phyloP scores from a whole-genome alignment of 1,140 invertebrate genomes.

The Forficula auricularia region DNA sequence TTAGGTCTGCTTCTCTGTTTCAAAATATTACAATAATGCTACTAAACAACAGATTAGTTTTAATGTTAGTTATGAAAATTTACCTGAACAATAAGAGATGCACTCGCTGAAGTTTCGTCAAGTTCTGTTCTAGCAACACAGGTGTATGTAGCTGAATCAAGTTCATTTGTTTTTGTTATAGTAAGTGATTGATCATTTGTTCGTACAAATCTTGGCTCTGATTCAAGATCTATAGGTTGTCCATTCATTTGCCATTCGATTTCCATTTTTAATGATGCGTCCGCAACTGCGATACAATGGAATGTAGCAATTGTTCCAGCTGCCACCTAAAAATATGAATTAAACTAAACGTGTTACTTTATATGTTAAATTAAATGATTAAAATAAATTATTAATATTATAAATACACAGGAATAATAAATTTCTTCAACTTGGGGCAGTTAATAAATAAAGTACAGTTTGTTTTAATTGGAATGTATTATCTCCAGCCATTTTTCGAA shows the following conservation, averaged over 20 bases:
- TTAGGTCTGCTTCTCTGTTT: too few relatives aligned
- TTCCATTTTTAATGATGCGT: conserved; percentile 54
- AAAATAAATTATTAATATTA: too few relatives aligned
- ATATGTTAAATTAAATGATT: too few relatives aligned
- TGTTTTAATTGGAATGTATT: too few relatives aligned
- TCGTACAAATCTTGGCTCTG: conserved; percentile 61
- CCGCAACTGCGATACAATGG: conserved; percentile 77
- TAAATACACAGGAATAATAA: too few relatives aligned
- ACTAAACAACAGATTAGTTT: too few relatives aligned
- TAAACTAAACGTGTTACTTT: too few relatives aligned
- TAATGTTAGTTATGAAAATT: too few relatives aligned
- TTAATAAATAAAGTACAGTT: too few relatives aligned
- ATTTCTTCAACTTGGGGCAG: too few relatives aligned
- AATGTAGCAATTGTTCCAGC: conserved; percentile 81
- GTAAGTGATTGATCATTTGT: conserved; percentile 81
- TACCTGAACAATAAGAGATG: conserved; percentile 84
- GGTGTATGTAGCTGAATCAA: conserved; percentile 89
- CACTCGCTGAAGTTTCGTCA: conserved; percentile 64
- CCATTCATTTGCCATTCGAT: conserved; percentile 82
- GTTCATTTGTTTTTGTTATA: conserved; percentile 81
- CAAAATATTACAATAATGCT: too few relatives aligned
- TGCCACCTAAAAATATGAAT: conserved; percentile 20
- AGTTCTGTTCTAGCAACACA: conserved; percentile 84
- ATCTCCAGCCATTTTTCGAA: too few relatives aligned
- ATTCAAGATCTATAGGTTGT: conserved; percentile 69